Evolutionary conservation across 2,797 vertebrate genomes (phyloP), one percentile per base, ranked within the genome.

Genomic region (Hippoglossus hippoglossus): DNA sequence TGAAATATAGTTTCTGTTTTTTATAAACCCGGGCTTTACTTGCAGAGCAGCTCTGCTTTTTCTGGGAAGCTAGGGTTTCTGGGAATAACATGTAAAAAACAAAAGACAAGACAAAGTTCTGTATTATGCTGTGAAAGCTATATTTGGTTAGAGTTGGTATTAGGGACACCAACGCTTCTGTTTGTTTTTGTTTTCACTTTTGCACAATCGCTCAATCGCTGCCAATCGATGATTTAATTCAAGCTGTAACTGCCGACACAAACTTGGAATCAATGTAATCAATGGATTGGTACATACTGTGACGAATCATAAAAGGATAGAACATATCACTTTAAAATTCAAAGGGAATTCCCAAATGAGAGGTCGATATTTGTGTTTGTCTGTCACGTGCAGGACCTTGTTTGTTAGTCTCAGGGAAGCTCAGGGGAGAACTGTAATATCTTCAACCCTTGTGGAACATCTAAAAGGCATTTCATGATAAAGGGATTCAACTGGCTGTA

Each of bases 371-470:
- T 67, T 26, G 6, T 22, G 60, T 61, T 50, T 63, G 36, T 65
- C 46, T 63, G 44, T 65, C 49, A 15, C 4, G 19, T 71, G 41
- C 24, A 72, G 50, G 25, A 59, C 22, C n/a, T 50, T 49, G n/a
- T 62, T 65, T 67, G 19, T 73, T 71, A 69, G 28, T 83, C 83
- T 89, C 90, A 93, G 88, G 89, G 75, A 89, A 83, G 53, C 70
- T 52, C 49, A 47, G 31, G 25, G 39, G 13, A 60, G 52, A 84
- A 69, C 36, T 46, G 11, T 21, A 52, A 15, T 47, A 11, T 74
- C n/a, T 57, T 50, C 6, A 66, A 47, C 53, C 26, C 39, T 67
- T 36, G 8, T 39, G 26, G 51, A 58, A 51, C 24, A 0, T 73
- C 71, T 36, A 70, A 78, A 41, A 73, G 67, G 74, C 65, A 75